Evolutionary conservation across 2,113 vertebrate genomes (phyloP), one percentile per base, ranked within the genome.

Genomic region (Puffinus mauretanicus): DNA sequence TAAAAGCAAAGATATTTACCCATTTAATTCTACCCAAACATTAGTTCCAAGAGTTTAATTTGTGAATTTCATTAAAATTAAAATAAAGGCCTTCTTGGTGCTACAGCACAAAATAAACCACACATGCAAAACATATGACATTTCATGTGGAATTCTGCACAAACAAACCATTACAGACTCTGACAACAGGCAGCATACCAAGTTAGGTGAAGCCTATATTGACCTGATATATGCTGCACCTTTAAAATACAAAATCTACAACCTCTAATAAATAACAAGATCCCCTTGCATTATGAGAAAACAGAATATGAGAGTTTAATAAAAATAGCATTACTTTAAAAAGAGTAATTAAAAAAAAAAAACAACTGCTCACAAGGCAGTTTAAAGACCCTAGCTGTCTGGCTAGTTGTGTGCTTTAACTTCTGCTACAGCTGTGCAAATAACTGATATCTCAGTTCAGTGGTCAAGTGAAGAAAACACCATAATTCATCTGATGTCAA

Each of bases 401-500:
- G 47, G 18, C n/a, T 67, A 46, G 40, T 4, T 84, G 52, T 64
- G 69, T 72, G 61, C 13, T 77, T 80, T 88, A 79, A 58, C 72
- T 86, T 79, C 13, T 82, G 40, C 73, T 69, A 85, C 82, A 90
- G 90, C 92, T 93, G 90, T 80, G 78, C 69, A 94, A 94, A 77
- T 32, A 95, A 88, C 30, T 2, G 26, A 3, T 64, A 49, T 22
- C 36, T 65, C 73, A 82, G 54, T 46, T 88, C 70, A 94, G 25
- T 10, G 40, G 7, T 17, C 58, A 82, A 80, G 22, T 8, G 22
- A 86, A 94, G 38, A 82, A 85, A 97, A 85, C 62, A 82, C 17
- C 4, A 1, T 76, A 65, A 90, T 61, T 80, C 58, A 82, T 26
- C n/a, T 82, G 30, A 57, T 60, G 34, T 51, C 81, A 94, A 38